These are phyloP conservation scores for Melanotaenia duboulayi DNA, from an alignment of 2,113 vertebrate genomes.

Conservation along the genomic window DNA sequence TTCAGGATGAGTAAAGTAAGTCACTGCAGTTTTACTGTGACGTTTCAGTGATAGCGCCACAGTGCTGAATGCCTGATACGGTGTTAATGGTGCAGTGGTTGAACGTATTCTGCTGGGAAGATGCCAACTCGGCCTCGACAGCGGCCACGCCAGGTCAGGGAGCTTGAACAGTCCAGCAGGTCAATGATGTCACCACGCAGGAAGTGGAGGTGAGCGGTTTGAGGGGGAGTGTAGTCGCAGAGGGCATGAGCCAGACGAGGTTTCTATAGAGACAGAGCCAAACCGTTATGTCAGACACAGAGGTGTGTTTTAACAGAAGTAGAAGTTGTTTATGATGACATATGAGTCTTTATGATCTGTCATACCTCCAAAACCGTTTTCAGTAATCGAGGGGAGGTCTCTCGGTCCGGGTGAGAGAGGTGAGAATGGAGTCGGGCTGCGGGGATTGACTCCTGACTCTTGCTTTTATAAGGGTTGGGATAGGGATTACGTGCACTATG, in stretches of 20 bases:
- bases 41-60: not conserved
- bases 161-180: conserved; percentile 84
- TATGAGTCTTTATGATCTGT: not conserved
- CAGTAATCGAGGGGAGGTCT: conserved; percentile 14
- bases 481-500: conserved; percentile 64
- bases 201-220: conserved; percentile 86
- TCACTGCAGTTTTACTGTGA: conserved; percentile 7
- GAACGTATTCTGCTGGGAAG: conserved; percentile 88
- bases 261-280: conserved; percentile 46
- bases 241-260: conserved; percentile 87
- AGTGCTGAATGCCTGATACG: not conserved
- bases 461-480: conserved; percentile 72
- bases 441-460: conserved; percentile 60
- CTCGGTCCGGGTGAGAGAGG: conserved; percentile 39
- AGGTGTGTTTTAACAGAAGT: not conserved
- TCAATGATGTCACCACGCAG: conserved; percentile 87
- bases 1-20: conserved; percentile 6
- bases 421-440: conserved; percentile 24
- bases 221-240: conserved; percentile 84
- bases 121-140: conserved; percentile 82
- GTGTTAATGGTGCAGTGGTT: conserved; percentile 77
- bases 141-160: conserved; percentile 88
- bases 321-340: not conserved
- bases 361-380: conserved; percentile 60
- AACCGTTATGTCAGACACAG: conserved; percentile 18